These are phyloP conservation scores for Watsonalla cultraria DNA, from an alignment of 2,888 invertebrate genomes.

Conservation along the genomic window DNA sequence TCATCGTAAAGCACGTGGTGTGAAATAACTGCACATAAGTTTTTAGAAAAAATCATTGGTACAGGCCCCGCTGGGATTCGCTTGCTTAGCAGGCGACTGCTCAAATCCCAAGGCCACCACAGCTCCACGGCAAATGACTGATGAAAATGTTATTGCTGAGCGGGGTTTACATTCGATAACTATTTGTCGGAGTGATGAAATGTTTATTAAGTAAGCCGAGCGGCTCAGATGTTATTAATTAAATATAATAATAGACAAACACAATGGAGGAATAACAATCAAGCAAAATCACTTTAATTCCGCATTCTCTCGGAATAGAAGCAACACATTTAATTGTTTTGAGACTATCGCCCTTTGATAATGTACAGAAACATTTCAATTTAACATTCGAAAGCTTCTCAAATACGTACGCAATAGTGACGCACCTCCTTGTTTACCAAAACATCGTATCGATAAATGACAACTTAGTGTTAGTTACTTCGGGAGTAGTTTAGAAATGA, in stretches of 20 bases:
- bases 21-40: too few relatives aligned
- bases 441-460: not conserved
- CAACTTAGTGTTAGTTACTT: not conserved
- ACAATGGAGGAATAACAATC: not conserved
- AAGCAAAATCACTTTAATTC: not conserved
- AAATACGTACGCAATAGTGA: constrained; percentile 1
- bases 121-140: too few relatives aligned
- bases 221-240: not conserved
- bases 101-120: too few relatives aligned
- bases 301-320: not conserved
- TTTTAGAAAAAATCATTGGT: too few relatives aligned
- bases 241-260: constrained; percentile 2
- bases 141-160: too few relatives aligned
- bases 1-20: too few relatives aligned
- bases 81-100: too few relatives aligned
- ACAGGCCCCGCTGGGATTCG: too few relatives aligned
- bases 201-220: too few relatives aligned
- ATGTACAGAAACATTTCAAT: constrained; percentile 5
- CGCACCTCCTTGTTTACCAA: not conserved
- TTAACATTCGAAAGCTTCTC: constrained; percentile 5
- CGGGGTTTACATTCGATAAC: too few relatives aligned
- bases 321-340: constrained; percentile 4
- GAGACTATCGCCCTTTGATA: not conserved
- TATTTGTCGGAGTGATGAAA: too few relatives aligned
- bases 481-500: too few relatives aligned